A percentile compares a stretch with the other conserved stretches of the same genome.
These are phyloP conservation scores for Scaptomyza pallida DNA, from an alignment of 1,140 invertebrate species.

Conservation along the genomic window DNA sequence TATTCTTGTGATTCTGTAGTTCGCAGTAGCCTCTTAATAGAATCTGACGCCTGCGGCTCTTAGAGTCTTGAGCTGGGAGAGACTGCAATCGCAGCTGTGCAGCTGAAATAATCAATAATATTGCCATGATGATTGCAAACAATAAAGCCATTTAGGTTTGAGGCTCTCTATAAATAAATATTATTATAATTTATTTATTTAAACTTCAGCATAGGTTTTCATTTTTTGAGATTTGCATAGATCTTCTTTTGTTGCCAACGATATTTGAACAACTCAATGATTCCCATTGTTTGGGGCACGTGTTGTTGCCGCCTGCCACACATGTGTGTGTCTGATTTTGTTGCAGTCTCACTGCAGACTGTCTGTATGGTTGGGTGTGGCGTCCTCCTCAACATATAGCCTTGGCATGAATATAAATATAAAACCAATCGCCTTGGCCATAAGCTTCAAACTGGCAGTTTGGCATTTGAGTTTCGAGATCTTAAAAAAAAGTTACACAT, in stretches of 20 bases:
- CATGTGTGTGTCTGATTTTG: constrained; percentile 42
- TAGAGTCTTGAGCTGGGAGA: neutral
- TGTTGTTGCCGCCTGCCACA: constrained; percentile 12
- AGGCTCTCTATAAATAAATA: constrained; percentile 69
- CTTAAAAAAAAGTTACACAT: constrained; percentile 31
- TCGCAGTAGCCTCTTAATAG: constrained; percentile 33
- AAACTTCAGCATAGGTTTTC: constrained; percentile 12
- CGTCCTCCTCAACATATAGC: constrained; percentile 42
- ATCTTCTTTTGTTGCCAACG: constrained; percentile 63
- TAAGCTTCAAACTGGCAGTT: constrained; percentile 42
- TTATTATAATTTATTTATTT: constrained; percentile 60
- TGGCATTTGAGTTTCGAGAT: constrained; percentile 35
- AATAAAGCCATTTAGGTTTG: constrained; percentile 68
- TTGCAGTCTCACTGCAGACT: too few relatives aligned
- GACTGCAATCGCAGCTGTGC: constrained; percentile 51
- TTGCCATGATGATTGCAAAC: constrained; percentile 51
- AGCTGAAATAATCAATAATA: constrained; percentile 61
- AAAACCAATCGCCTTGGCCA: constrained; percentile 46
- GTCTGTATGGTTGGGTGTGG: constrained; percentile 56
- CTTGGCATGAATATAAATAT: constrained; percentile 61
- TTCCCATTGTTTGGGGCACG: constrained; percentile 27
- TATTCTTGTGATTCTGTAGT: constrained; percentile 9
- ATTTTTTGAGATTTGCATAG: constrained; percentile 45
- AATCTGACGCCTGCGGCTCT: constrained; percentile 55
- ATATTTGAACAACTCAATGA: constrained; percentile 50